Percentiles rank a stretch among this genome's conserved stretches.
Evolutionary conservation across 1,140 invertebrate genomes (phyloP).

Genomic region (Drosophila azteca): DNA sequence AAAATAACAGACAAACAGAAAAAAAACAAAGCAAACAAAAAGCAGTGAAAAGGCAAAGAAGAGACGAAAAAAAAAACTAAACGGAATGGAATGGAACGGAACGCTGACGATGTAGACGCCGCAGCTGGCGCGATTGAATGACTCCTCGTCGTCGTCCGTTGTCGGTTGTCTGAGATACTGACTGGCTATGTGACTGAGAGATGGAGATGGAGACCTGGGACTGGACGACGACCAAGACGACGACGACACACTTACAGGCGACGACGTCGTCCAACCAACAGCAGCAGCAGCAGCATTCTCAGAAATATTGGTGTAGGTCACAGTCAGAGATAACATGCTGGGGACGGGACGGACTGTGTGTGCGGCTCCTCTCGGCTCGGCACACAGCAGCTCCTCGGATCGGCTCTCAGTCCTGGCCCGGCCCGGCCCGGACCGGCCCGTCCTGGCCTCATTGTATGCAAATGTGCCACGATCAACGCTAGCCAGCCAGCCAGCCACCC

Average conservation of each 20-base stretch:
- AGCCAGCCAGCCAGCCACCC: conserved; percentile 54
- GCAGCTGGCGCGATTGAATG: conserved; percentile 80
- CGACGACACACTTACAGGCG: conserved; percentile 77
- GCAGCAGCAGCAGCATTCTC: conserved; percentile 82
- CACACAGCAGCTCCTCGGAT: not conserved
- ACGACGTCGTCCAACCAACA: conserved; percentile 68
- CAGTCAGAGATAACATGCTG: conserved; percentile 83
- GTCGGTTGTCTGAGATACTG: conserved; percentile 75
- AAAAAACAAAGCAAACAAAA: conserved; percentile 39
- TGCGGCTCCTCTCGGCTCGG: conserved; percentile 16
- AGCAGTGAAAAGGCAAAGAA: conserved; percentile 6
- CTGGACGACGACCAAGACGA: conserved; percentile 67
- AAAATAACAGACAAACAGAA: conserved; percentile 52
- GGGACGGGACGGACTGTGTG: conserved; percentile 7
- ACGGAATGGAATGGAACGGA: conserved; percentile 59
- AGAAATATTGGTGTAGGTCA: conserved; percentile 84
- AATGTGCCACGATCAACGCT: conserved; percentile 78
- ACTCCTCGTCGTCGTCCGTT: conserved; percentile 70
- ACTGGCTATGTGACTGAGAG: conserved; percentile 59
- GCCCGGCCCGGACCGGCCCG: conserved; percentile 42
- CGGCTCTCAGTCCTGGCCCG: conserved; percentile 33
- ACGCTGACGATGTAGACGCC: conserved; percentile 71
- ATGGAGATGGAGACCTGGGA: conserved; percentile 52
- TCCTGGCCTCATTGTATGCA: conserved; percentile 83
- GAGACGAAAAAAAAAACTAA: conserved; percentile 51